Evolutionary conservation across 92 coral and sea anemone genomes (phyloP).

Genomic region (Porites rus): DNA sequence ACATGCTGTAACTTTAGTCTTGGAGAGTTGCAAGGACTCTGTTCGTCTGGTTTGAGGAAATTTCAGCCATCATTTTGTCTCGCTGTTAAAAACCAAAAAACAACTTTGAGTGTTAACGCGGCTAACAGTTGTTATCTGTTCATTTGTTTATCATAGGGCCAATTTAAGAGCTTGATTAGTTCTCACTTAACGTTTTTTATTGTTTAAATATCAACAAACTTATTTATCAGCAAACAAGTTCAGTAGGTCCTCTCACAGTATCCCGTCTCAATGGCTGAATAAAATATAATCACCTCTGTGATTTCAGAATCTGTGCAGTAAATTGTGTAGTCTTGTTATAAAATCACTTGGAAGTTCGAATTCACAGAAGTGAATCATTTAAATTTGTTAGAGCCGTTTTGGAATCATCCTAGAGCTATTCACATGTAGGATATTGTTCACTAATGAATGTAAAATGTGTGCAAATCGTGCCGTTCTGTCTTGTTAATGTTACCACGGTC

Average conservation of each 20-base stretch:
- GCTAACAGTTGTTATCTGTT: background rate
- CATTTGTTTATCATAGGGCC: background rate
- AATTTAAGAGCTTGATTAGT: conserved; percentile 2
- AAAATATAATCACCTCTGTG: too few species aligned
- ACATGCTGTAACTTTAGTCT: background rate
- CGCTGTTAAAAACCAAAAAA: background rate
- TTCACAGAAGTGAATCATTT: background rate
- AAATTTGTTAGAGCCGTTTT: background rate
- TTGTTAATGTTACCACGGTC: conserved; percentile 11
- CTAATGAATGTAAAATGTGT: too few species aligned
- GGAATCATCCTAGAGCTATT: background rate
- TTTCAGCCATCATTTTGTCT: conserved; percentile 1
- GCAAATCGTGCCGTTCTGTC: too few species aligned
- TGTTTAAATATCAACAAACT: background rate
- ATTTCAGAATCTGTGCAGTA: too few species aligned
- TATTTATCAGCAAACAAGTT: background rate
- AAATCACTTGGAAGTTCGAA: background rate
- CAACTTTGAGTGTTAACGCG: background rate
- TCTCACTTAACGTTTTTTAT: background rate
- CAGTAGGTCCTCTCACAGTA: background rate
- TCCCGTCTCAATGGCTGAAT: background rate
- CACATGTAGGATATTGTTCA: background rate
- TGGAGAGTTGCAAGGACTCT: background rate
- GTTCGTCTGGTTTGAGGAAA: background rate
- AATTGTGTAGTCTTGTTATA: background rate